These are phyloP conservation scores for Acipenser oxyrinchus DNA, from an alignment of 2,797 vertebrate species.

Conservation along the genomic window DNA sequence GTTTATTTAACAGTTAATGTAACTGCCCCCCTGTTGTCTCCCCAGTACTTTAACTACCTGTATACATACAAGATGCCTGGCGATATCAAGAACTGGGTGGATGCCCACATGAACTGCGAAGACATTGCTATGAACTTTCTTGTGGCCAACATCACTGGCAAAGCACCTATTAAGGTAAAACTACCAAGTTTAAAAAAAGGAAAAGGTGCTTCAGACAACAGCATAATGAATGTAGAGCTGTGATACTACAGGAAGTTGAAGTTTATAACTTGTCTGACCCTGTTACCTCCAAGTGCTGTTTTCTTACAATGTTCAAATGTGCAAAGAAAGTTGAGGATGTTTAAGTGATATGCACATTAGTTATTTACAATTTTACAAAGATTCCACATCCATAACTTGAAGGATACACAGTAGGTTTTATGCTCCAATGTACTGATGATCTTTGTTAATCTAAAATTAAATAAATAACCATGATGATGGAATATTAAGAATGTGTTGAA, in stretches of 20 bases:
- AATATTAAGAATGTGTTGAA: too few relatives aligned
- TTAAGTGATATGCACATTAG: too few relatives aligned
- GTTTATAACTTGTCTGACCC: conserved; percentile 1
- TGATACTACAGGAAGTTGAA: background rate
- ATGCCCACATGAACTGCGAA: conserved; percentile 98
- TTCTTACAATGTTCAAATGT: background rate
- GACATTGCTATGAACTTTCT: conserved; percentile 98
- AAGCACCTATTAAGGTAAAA: conserved; percentile 94
- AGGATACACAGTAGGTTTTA: too few relatives aligned
- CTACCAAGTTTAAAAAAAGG: background rate
- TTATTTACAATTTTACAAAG: too few relatives aligned
- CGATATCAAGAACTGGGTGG: conserved; percentile 98
- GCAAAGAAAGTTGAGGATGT: too few relatives aligned
- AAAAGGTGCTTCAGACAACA: conserved; percentile 4
- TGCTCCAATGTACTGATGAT: too few relatives aligned
- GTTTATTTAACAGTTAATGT: too few relatives aligned
- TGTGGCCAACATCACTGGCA: conserved; percentile 93
- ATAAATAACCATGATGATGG: too few relatives aligned
- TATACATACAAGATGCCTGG: conserved; percentile 99
- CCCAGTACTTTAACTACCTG: conserved; percentile 95
- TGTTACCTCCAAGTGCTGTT: background rate
- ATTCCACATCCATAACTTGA: too few relatives aligned
- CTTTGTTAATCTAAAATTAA: too few relatives aligned
- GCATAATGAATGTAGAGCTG: conserved; percentile 5
- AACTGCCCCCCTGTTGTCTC: conserved; percentile 22